A percentile compares a stretch with the other conserved stretches of the same genome.
Evolutionary conservation across 2,797 vertebrate genomes (phyloP).

Genomic region (Sebastes matsubarae): DNA sequence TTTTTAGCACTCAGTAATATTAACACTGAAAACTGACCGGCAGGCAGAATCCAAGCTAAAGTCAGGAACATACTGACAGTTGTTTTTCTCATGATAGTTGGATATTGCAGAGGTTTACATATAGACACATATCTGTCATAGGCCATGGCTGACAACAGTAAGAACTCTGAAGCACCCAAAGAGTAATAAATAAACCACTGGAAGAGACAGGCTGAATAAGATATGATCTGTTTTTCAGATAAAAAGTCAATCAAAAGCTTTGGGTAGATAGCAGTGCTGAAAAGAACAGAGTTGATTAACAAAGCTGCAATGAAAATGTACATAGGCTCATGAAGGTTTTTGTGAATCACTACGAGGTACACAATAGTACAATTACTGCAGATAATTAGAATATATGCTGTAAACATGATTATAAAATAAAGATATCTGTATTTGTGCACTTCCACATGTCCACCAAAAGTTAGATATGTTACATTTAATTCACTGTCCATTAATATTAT

Average conservation of each 20-base stretch:
- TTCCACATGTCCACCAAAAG: too few species aligned
- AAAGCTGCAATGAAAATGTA: constrained; percentile 45
- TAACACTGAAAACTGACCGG: neutral
- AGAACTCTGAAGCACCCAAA: constrained; percentile 12
- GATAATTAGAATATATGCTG: too few species aligned
- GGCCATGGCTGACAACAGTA: constrained; percentile 48
- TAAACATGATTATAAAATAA: too few species aligned
- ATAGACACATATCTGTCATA: constrained; percentile 55
- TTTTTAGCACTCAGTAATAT: fast-evolving
- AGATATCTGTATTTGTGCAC: too few species aligned
- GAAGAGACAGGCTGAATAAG: constrained; percentile 3
- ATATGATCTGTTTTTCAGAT: constrained; percentile 13
- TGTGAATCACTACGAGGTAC: too few species aligned
- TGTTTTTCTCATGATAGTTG: constrained; percentile 14
- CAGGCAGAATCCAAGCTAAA: constrained; percentile 16
- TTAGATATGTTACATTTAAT: too few species aligned
- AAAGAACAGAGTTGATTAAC: constrained; percentile 29
- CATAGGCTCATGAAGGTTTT: too few species aligned
- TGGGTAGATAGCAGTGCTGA: constrained; percentile 33
- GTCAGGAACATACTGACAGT: neutral
- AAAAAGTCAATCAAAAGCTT: constrained; percentile 21
- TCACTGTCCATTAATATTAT: neutral
- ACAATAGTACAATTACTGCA: too few species aligned
- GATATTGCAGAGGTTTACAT: constrained; percentile 51
- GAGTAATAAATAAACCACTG: constrained; percentile 14